Percentiles rank a stretch among this genome's conserved stretches.
These are phyloP conservation scores for Malacoctenus gilli DNA, from an alignment of 2,797 vertebrate genomes.

Conservation along the genomic window DNA sequence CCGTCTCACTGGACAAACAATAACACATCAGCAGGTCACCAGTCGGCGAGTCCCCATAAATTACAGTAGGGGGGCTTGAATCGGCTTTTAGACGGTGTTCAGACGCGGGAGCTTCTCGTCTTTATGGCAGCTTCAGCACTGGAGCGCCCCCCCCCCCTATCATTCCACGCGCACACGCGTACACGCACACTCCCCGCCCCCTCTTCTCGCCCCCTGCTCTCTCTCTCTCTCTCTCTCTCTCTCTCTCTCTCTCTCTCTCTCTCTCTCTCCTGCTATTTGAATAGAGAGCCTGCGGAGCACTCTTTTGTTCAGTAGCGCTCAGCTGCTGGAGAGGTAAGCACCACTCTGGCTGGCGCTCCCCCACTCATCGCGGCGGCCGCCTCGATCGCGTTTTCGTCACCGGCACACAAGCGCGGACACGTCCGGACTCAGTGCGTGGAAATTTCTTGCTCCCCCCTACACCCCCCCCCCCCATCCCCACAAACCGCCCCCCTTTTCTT, in stretches of 20 bases:
- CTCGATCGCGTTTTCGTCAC: constrained; percentile 26
- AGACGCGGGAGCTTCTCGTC: constrained; percentile 34
- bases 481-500: neutral
- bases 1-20: constrained; percentile 34
- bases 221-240: neutral
- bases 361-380: constrained; percentile 47
- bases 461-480: too few relatives aligned
- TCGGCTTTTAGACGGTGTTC: constrained; percentile 13
- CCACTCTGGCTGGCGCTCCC: constrained; percentile 62
- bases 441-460: too few relatives aligned
- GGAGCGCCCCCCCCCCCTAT: neutral
- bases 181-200: neutral
- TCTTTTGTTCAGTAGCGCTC: constrained; percentile 84
- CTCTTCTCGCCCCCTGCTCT: neutral
- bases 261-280: constrained; percentile 63
- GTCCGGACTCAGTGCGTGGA: constrained; percentile 25
- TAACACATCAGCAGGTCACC: constrained; percentile 9
- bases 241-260: constrained; percentile 3
- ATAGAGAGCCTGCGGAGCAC: constrained; percentile 70
- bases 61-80: neutral
- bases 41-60: neutral
- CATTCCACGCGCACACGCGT: neutral
- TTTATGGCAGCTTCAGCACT: constrained; percentile 24
- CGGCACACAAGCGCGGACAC: too few relatives aligned
- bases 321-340: constrained; percentile 79